Evolutionary conservation across 2,888 invertebrate genomes (phyloP), one percentile per base, ranked within the genome.

Genomic region (Rhyacophila evoluta): DNA sequence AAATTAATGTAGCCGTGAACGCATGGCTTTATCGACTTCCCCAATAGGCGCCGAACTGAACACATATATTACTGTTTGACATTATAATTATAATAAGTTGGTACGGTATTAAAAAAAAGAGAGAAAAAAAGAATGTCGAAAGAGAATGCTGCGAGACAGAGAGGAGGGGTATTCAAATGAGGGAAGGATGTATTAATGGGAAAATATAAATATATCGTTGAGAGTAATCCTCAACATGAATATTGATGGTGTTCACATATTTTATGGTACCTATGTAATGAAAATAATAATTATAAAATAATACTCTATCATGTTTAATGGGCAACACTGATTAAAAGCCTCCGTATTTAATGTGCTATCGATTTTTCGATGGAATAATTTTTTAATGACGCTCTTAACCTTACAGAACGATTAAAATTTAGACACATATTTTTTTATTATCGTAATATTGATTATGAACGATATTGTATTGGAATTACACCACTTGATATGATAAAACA

Each of bases 31-130:
- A 74, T 25, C 12, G 19, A 69, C 33, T 71, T 68, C 71, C 74
- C 79, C 78, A 79, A 81, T 81, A 81, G 81, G 81, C 79, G 78
- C 79, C 79, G 81, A 80, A 74, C 80, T 55, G 78, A 78, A 78
- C 80, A 78, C 81, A 81, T 82, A 82, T 81, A 78, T 82, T 81
- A 81, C 82, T 81, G 82, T 82, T 82, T 82, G 82, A 82, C 82
- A 82, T 79, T 81, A 81, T 82, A 82, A 82, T 82, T 82, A 82
- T 82, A 82, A 82, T 82, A 82, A 82, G 82, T 82, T 82, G 79
- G 82, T 79, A 70, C 81, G 76, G 79, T 74, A 78, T 79, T 81
- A 79, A 82, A 82, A n/a, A 82, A 82, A 75, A 74, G 19, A 71
- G 41, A 75, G 12, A 67, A 27, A 78, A 75, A 75, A 75, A 80